A percentile compares a stretch with the other conserved stretches of the same genome.
phyloP scores from a whole-genome alignment of 1,140 invertebrate genomes.

The Notospermus geniculatus region DNA sequence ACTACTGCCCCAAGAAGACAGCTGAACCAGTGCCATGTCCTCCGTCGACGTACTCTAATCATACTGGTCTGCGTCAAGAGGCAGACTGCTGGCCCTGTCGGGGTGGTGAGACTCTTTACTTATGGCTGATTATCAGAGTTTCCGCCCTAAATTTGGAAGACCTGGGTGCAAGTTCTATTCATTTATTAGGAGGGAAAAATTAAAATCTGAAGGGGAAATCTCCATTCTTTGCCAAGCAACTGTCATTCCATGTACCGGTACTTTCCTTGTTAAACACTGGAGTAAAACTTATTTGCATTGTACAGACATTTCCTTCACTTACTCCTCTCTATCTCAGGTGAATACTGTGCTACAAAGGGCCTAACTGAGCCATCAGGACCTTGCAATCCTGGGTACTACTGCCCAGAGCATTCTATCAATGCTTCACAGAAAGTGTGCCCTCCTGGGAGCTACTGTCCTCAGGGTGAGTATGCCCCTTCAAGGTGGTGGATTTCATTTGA shows the following conservation, averaged over 20 bases:
- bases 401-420: conserved; percentile 35
- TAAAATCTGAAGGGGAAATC: too few relatives aligned
- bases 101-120: conserved; percentile 34
- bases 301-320: too few relatives aligned
- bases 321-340: conserved; percentile 31
- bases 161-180: too few relatives aligned
- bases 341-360: conserved; percentile 39
- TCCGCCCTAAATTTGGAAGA: too few relatives aligned
- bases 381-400: conserved; percentile 46
- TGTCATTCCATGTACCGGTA: too few relatives aligned
- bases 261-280: too few relatives aligned
- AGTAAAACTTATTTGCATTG: too few relatives aligned
- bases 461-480: too few relatives aligned
- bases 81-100: conserved; percentile 44
- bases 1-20: conserved; percentile 48
- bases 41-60: conserved; percentile 44
- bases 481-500: too few relatives aligned
- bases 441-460: conserved; percentile 42
- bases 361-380: conserved; percentile 36
- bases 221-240: too few relatives aligned
- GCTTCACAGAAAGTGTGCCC: conserved; percentile 39
- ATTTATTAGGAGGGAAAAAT: too few relatives aligned
- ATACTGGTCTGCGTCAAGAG: conserved; percentile 34
- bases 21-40: conserved; percentile 43
- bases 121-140: too few relatives aligned